phyloP scores from a whole-genome alignment of 2,113 vertebrate species.

The Phylloscopus trochiloides region DNA sequence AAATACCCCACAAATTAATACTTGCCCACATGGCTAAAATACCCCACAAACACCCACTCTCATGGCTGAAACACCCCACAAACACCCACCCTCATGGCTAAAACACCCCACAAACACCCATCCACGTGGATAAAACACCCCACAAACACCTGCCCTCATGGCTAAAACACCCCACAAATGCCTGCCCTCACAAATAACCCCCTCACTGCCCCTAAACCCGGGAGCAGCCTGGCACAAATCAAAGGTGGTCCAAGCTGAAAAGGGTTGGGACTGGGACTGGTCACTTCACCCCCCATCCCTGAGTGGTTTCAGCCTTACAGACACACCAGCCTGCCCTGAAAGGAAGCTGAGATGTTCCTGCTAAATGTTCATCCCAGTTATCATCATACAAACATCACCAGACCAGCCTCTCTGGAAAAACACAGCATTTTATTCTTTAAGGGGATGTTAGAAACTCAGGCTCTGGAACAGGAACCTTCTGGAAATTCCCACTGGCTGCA shows the following conservation, averaged over 20 bases:
- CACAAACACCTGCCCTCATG: rapidly evolving
- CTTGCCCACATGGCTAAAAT: not conserved
- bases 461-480: not conserved
- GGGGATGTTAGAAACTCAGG: rapidly evolving
- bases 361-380: not conserved
- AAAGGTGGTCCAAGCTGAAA: not conserved
- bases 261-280: not conserved
- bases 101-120: not conserved
- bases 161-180: not conserved
- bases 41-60: too few species aligned
- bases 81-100: rapidly evolving
- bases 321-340: not conserved
- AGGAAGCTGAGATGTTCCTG: not conserved
- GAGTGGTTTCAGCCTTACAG: not conserved
- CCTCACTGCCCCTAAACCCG: rapidly evolving
- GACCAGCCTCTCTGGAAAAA: too few species aligned
- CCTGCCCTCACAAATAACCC: rapidly evolving
- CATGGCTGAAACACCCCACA: too few species aligned
- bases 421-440: not conserved
- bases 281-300: too few species aligned
- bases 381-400: not conserved
- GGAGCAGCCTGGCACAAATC: not conserved
- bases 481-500: not conserved
- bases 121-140: not conserved
- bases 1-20: too few species aligned